Conservation (phyloP, 2,797 vertebrate genomes). For the Tenualosa ilisha region DNA sequence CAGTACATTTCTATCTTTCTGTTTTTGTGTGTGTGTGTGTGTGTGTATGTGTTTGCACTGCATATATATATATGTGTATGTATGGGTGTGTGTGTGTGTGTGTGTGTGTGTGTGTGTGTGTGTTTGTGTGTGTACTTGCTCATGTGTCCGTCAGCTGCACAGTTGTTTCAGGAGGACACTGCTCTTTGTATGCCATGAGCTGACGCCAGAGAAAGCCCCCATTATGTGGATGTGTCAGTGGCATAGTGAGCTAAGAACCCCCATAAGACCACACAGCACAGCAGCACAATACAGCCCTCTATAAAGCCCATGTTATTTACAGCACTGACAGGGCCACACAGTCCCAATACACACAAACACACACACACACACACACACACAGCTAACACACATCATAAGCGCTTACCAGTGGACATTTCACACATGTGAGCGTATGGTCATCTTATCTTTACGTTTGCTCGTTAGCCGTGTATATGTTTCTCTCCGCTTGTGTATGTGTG, state of each 20-base stretch:
- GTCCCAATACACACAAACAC: neutral
- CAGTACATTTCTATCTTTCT: neutral
- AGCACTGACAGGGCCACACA: neutral
- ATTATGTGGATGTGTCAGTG: constrained; percentile 9
- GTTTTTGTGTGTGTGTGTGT: neutral
- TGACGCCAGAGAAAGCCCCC: neutral
- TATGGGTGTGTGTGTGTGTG: constrained; percentile 31
- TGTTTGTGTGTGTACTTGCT: neutral
- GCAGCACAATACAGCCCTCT: neutral
- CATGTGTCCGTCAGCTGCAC: constrained; percentile 16
- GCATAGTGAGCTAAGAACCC: neutral
- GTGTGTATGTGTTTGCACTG: too few species aligned
- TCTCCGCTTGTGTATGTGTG: constrained; percentile 25
- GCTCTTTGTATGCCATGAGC: neutral
- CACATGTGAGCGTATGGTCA: neutral
- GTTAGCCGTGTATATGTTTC: neutral
- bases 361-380: constrained; percentile 9
- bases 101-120: constrained; percentile 1
- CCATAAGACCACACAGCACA: neutral
- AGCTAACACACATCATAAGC: neutral
- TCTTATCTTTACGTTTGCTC: neutral
- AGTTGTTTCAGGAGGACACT: constrained; percentile 7
- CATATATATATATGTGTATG: too few species aligned
- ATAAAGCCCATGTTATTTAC: neutral
- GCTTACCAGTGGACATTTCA: neutral